Evolutionary conservation across 92 coral and sea anemone genomes (phyloP), one percentile per base, ranked within the genome.

Genomic region (Metridium senile): DNA sequence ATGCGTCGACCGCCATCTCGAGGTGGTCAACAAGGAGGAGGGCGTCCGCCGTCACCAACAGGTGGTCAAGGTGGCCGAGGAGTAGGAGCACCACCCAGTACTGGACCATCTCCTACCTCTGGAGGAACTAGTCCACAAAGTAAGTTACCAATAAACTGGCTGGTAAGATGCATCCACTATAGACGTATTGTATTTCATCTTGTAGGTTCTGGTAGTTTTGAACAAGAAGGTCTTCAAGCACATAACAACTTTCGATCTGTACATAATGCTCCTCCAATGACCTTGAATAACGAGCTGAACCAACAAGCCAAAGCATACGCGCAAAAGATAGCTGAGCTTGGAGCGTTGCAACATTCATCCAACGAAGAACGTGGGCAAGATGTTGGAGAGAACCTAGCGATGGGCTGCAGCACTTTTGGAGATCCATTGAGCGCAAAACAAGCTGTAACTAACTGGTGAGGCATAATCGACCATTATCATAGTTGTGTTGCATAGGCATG

Each of bases 301-400:
- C 74, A 72, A 20, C 79, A 85, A 66, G 98, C 98, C 11, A 85
- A 76, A 26, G 89, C 66, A 34, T 85, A 93, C 22, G 98, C 98
- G 0, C 76, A 88, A 53, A 80, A 70, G 62, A 76, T 93, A 34
- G 89, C 98, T 18, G 75, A 66, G 33, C 71, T 68, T 52, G 93
- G 98, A 25, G 72, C 91, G 2, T 73, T 91, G 34, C 74, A 77
- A 11, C 98, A 93, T 58, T 93, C 94, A 51, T 76, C 82, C 35
- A 79, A 45, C 17, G 73, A 67, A 22, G 89, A 84, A 10, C 92
- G 78, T 10, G 84, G 89, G 0, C 74, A 76, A 26, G 97, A 88
- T 64, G 93, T 83, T 22, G 98, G 97, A 1, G 98, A 93, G 65
- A 93, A 91, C 62, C 86, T 93, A 32, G 93, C 86, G n/a, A 83